Evolutionary conservation across 2,113 vertebrate species (phyloP).

Genomic region (Eira barbara): DNA sequence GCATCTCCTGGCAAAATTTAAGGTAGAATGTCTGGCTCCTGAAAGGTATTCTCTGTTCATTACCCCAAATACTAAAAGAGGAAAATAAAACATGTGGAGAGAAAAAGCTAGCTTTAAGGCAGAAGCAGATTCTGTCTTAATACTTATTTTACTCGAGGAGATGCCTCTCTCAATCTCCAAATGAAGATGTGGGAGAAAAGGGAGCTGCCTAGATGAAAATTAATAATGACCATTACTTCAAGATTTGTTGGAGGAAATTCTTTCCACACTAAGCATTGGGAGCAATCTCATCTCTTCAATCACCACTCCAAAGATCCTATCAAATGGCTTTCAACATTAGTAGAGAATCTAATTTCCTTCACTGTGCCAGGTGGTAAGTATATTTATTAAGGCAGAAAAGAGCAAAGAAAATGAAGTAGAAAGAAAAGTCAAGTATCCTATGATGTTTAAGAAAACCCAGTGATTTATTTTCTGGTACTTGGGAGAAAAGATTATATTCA

Average conservation of each 20-base stretch:
- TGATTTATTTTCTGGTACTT: slow-evolving; percentile 39
- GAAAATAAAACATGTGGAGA: not conserved
- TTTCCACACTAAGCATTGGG: slow-evolving; percentile 45
- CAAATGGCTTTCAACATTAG: slow-evolving; percentile 63
- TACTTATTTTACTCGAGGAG: not conserved
- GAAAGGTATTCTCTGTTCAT: not conserved
- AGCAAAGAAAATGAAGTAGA: not conserved
- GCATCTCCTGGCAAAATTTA: not conserved
- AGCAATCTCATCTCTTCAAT: slow-evolving; percentile 34
- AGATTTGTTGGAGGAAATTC: slow-evolving; percentile 14
- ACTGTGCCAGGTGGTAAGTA: slow-evolving; percentile 12
- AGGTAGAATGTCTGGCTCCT: not conserved
- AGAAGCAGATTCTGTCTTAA: not conserved
- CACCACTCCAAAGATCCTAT: slow-evolving; percentile 56
- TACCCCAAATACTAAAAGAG: not conserved
- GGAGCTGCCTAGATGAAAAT: slow-evolving; percentile 48
- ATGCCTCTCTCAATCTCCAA: not conserved
- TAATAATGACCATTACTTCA: slow-evolving; percentile 54
- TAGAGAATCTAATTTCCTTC: slow-evolving; percentile 61
- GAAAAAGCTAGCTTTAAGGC: not conserved
- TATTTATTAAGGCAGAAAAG: slow-evolving; percentile 25
- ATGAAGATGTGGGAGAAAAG: not conserved
- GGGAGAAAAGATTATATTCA: not conserved
- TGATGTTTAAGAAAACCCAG: not conserved
- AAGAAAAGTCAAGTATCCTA: slow-evolving; percentile 34